Evolutionary conservation across 2,888 invertebrate genomes (phyloP), one percentile per base, ranked within the genome.

Genomic region (Erebia palarica): DNA sequence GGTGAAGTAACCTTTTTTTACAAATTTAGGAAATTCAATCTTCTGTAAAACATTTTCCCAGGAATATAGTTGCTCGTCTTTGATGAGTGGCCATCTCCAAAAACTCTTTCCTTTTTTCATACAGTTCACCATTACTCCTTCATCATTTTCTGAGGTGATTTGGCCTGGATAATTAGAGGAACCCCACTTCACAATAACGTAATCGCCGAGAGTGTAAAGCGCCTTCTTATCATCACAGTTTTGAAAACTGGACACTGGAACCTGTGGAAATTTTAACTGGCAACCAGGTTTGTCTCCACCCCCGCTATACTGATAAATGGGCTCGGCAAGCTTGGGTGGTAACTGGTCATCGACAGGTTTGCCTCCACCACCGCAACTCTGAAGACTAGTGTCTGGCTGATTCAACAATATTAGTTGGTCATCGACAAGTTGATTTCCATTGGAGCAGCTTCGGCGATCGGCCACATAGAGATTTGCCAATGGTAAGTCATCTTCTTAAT

Each of bases 1-100:
- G 51, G 51, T 53, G 51, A 53, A 53, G 51, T 53, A n/a, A 53
- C 72, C 72, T 75, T 75, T 76, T 77, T 70, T 65, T 65, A 55
- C 53, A 55, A 55, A 55, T 55, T 18, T 55, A 55, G 53, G 53
- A 55, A 16, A 16, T n/a, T 16, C n/a, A 16, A 55, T 55, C 16
- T 55, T 55, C 53, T 55, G 53, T 55, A 55, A 55, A 16, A 55
- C 53, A 55, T 55, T 55, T 16, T 16, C 16, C 53, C 53, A 55
- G 53, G 53, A 55, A 55, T 55, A 55, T 55, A 55, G 53, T n/a
- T 55, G 53, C 53, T 55, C 53, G 18, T 55, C 53, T 55, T 55
- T 16, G 16, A 55, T 55, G 53, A 55, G 53, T 53, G 53, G 53
- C 53, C 53, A 55, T 53, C 53, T 55, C 16, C 53, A 55, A 16